Conservation (phyloP, 2,113 vertebrate species). For the Xenus cinereus region DNA sequence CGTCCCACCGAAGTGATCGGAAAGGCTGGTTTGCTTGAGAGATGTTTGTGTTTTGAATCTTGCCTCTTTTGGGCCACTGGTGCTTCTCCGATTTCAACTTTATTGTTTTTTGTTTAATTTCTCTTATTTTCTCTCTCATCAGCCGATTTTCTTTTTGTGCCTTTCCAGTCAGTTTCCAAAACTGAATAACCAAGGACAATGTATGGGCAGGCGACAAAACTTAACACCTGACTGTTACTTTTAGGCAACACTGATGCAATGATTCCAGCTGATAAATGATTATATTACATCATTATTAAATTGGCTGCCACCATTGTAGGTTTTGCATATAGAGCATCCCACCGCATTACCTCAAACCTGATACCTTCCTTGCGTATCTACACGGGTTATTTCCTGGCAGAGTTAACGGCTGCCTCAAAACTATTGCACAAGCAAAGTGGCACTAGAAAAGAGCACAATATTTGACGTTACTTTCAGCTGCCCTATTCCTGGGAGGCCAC, state of each 20-base stretch:
- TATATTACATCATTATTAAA: neutral
- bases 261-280: neutral
- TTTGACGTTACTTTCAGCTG: neutral
- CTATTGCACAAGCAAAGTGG: neutral
- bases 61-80: neutral
- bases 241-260: neutral
- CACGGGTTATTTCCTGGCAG: neutral
- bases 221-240: neutral
- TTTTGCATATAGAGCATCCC: neutral
- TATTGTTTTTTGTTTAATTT: neutral
- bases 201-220: neutral
- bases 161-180: neutral
- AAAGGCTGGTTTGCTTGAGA: neutral
- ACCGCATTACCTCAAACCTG: neutral
- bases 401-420: neutral
- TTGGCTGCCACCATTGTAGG: neutral
- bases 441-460: neutral
- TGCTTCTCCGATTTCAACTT: neutral
- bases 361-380: neutral
- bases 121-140: neutral
- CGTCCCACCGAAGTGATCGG: neutral
- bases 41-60: neutral
- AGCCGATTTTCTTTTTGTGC: neutral
- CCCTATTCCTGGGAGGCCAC: neutral
- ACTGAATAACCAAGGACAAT: neutral